A percentile compares a stretch with the other conserved stretches of the same genome.
Conservation (phyloP, 2,113 vertebrate genomes). For the Arvicanthis niloticus region DNA sequence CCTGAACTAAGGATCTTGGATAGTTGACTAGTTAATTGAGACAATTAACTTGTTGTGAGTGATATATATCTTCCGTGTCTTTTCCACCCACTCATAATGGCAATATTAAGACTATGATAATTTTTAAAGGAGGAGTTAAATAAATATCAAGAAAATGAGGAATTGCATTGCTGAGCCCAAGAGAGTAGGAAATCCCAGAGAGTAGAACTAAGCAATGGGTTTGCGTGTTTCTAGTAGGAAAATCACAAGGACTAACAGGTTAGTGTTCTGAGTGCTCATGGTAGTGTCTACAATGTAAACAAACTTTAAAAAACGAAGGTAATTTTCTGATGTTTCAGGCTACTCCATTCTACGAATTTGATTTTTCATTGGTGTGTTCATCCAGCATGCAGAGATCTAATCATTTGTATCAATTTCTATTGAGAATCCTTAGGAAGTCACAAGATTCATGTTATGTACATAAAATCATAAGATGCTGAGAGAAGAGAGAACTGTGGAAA, state of each 20-base stretch:
- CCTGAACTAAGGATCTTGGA: not conserved
- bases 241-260: not conserved
- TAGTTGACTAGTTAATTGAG: not conserved
- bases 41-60: not conserved
- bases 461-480: not conserved
- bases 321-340: not conserved
- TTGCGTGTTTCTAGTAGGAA: not conserved
- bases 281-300: not conserved
- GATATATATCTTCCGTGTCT: not conserved
- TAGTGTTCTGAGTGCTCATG: not conserved
- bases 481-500: not conserved
- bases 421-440: not conserved
- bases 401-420: not conserved
- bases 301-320: not conserved
- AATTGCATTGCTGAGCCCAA: not conserved
- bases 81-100: not conserved
- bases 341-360: not conserved
- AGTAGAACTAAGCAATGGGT: too few species aligned
- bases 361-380: not conserved
- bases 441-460: not conserved
- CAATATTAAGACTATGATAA: not conserved
- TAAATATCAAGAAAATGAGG: not conserved
- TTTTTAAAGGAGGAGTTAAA: not conserved
- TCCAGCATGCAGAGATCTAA: not conserved
- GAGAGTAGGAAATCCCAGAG: not conserved